Percentiles rank a stretch among this genome's conserved stretches.
phyloP scores from a whole-genome alignment of 2,113 vertebrate genomes.

The Spheniscus mendiculus region DNA sequence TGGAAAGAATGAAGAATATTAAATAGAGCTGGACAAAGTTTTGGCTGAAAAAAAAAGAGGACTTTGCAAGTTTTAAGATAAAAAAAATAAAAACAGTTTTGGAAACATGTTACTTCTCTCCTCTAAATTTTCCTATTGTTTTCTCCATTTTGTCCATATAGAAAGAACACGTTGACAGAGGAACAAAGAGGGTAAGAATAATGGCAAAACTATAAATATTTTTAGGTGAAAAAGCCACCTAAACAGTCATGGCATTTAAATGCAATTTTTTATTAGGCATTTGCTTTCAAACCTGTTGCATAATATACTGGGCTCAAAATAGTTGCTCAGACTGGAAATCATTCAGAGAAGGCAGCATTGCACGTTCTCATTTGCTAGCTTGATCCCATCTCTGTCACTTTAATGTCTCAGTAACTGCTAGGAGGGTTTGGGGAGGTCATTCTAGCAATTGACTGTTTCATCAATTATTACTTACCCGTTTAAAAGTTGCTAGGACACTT shows the following conservation, averaged over 20 bases:
- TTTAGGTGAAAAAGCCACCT: background rate
- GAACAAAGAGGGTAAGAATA: background rate
- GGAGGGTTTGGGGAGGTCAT: slow-evolving; percentile 30
- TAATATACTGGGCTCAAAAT: background rate
- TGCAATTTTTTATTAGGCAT: background rate
- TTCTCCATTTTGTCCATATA: background rate
- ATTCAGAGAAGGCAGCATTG: background rate
- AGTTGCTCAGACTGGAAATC: background rate
- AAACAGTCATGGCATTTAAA: background rate
- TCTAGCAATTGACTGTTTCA: slow-evolving; percentile 13
- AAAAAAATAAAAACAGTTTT: background rate
- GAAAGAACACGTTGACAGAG: background rate
- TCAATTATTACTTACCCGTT: slow-evolving; percentile 49
- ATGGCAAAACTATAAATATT: background rate
- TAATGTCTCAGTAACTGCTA: background rate
- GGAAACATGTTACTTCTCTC: background rate
- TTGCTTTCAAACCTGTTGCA: background rate
- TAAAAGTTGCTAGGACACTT: slow-evolving; percentile 15
- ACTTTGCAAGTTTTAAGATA: background rate
- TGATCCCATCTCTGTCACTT: slow-evolving; percentile 1
- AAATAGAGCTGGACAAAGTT: background rate
- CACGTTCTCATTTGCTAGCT: background rate
- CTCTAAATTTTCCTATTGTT: background rate
- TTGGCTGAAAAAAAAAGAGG: background rate
- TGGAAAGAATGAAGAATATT: background rate